Evolutionary conservation across 2,797 vertebrate species (phyloP).

Genomic region (Pangasius macronema): DNA sequence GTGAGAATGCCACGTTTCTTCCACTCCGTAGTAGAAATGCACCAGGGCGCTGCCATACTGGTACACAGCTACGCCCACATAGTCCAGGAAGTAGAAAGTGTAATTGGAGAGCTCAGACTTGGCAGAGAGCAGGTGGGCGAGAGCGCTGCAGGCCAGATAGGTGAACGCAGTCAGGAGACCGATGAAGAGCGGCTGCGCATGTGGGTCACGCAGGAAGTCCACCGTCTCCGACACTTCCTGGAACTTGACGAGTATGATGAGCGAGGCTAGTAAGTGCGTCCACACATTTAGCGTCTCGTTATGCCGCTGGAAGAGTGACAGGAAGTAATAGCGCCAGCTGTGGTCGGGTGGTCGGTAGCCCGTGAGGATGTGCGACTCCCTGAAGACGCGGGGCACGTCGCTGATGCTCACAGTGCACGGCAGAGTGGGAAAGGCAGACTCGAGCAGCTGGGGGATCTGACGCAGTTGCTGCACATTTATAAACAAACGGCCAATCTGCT

Average conservation of each 20-base stretch:
- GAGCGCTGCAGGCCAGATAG: constrained; percentile 87
- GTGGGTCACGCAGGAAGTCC: constrained; percentile 86
- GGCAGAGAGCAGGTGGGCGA: constrained; percentile 92
- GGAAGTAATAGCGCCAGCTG: constrained; percentile 91
- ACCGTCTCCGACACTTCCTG: constrained; percentile 79
- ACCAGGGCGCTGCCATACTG: constrained; percentile 90
- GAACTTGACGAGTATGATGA: constrained; percentile 85
- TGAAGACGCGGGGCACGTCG: constrained; percentile 87
- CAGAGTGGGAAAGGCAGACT: constrained; percentile 75
- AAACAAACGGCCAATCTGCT: constrained; percentile 87
- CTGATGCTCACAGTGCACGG: constrained; percentile 84
- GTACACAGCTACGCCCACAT: constrained; percentile 90
- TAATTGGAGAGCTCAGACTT: constrained; percentile 95
- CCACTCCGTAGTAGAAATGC: constrained; percentile 90
- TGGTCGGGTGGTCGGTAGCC: constrained; percentile 88
- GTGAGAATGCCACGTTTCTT: constrained; percentile 81
- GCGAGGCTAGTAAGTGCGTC: constrained; percentile 87
- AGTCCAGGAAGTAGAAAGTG: constrained; percentile 95
- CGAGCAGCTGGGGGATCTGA: constrained; percentile 80
- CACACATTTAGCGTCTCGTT: constrained; percentile 93
- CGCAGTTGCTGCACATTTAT: constrained; percentile 78
- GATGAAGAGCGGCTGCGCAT: constrained; percentile 88
- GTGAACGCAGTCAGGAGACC: constrained; percentile 83
- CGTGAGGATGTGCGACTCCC: constrained; percentile 85
- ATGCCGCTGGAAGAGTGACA: constrained; percentile 91